These are phyloP conservation scores for Cherax destructor DNA, from an alignment of 1,140 invertebrate species.

Conservation along the genomic window DNA sequence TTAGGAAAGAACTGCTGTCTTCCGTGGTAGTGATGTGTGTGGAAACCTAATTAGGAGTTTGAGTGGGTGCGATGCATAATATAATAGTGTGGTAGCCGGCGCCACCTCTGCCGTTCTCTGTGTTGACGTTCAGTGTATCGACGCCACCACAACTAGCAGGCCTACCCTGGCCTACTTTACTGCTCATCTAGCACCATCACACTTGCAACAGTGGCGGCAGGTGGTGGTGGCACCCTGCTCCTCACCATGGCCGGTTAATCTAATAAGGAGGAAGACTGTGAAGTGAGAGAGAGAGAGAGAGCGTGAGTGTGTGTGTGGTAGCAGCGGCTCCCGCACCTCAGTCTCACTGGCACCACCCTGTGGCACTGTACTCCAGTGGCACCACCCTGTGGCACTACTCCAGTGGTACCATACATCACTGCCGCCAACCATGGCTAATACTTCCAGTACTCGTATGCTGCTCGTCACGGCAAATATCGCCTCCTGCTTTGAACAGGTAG, in stretches of 20 bases:
- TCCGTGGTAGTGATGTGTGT: too few species aligned
- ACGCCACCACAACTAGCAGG: neutral
- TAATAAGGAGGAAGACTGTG: slow-evolving; percentile 28
- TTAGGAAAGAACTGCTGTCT: too few species aligned
- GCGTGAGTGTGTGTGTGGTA: neutral
- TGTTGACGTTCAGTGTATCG: slow-evolving; percentile 5
- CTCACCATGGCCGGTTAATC: slow-evolving; percentile 8
- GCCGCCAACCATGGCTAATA: slow-evolving; percentile 48
- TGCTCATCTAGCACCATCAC: neutral
- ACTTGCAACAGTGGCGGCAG: neutral
- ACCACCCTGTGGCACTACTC: neutral
- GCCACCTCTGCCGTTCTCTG: neutral
- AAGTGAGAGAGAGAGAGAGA: neutral
- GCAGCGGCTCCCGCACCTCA: neutral
- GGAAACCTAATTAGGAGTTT: neutral
- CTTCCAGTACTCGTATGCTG: slow-evolving; percentile 57
- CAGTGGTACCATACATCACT: neutral
- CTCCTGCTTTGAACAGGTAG: slow-evolving; percentile 70
- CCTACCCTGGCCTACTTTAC: neutral
- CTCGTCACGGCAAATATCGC: slow-evolving; percentile 70
- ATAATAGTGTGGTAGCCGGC: neutral
- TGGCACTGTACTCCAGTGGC: neutral
- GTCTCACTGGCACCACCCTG: neutral
- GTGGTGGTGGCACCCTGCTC: neutral
- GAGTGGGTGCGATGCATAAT: neutral